Evolutionary conservation across 2,888 invertebrate species (phyloP), one percentile per base, ranked within the genome.

Genomic region (Tiliacea citrago): DNA sequence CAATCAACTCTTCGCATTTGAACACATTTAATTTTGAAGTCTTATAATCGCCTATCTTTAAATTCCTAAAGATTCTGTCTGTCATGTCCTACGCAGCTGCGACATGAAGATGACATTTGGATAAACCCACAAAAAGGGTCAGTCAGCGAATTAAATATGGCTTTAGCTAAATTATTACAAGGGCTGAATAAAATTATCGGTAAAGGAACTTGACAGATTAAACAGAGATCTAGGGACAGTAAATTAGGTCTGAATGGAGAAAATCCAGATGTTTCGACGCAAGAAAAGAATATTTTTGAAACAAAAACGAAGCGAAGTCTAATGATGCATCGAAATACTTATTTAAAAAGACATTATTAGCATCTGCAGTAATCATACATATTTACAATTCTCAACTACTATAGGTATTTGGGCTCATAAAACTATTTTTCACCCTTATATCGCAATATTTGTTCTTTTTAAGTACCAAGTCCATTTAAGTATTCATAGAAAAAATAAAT

Each of bases 101-200:
- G 81, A 66, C 53, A 45, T 81, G 55, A 61, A 77, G 77, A 81
- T 77, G 77, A 55, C 77, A 81, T 65, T 80, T 77, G 61, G 60
- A 57, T 73, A 74, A 73, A 61, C 60, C 51, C 60, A 18, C 73
- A 81, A 77, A 77, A 73, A 81, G 66, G 77, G 74, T 49, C 77
- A 77, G 47, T 68, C 13, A 53, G 45, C 67, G 47, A 75, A 35
- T 77, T 61, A 79, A 71, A 69, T 53, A 53, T 53, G 63, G 58
- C 47, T 65, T 53, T n/a, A 60, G 39, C n/a, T 39, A 29, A 73
- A 66, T 77, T 61, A 73, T 58, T 24, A 63, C 21, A 65, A 66
- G 53, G 53, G 47, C 47, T 81, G 60, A 55, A 49, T 55, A 35
- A 73, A 61, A 66, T 81, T 65, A 81, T 81, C 55, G 75, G 49